phyloP scores from a whole-genome alignment of 2,113 vertebrate species.

The Engraulis encrasicolus region DNA sequence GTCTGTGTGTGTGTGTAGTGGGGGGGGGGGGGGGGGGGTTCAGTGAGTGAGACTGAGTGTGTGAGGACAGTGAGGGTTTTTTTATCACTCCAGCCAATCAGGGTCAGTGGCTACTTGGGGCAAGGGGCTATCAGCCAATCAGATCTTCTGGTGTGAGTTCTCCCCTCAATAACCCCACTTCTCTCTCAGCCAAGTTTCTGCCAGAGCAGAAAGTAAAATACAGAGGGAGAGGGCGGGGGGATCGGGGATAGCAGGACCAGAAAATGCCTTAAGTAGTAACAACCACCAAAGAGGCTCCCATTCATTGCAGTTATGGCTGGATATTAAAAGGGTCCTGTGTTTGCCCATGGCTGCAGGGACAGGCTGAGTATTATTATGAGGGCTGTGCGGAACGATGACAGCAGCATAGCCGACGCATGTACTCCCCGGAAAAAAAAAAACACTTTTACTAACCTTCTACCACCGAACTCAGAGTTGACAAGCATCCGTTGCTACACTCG shows the following conservation, averaged over 20 bases:
- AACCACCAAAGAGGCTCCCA: neutral
- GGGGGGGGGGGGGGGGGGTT: too few species aligned
- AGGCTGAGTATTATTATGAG: too few species aligned
- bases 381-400: too few species aligned
- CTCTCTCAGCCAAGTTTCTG: neutral
- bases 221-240: neutral
- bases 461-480: too few species aligned
- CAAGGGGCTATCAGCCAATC: conserved; percentile 42
- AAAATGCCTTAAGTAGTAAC: neutral
- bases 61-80: neutral
- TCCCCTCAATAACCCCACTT: conserved; percentile 1
- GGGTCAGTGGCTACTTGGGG: conserved; percentile 16
- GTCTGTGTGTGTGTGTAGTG: neutral
- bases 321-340: neutral
- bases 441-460: too few species aligned
- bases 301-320: neutral
- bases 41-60: too few species aligned
- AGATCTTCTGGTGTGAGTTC: neutral
- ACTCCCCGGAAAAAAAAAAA: too few species aligned
- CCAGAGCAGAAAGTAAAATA: conserved; percentile 9
- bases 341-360: neutral
- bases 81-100: conserved; percentile 40
- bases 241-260: neutral
- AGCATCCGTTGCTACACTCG: too few species aligned
- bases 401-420: too few species aligned